Conservation (phyloP, 2,888 invertebrate genomes). For the Monoplex corrugatus region DNA sequence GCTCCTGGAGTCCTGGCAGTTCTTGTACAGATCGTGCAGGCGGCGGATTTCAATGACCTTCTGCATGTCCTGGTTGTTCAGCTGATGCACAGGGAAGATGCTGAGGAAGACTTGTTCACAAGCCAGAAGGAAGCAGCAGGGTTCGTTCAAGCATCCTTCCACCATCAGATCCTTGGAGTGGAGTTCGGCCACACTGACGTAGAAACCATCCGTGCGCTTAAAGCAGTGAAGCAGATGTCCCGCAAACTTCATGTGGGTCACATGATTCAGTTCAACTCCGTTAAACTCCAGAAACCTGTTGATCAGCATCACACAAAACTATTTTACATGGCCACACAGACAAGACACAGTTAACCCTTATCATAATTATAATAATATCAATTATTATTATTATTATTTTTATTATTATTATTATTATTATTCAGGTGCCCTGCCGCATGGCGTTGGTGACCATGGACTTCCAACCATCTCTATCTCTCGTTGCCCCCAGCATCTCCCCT, state of each 20-base stretch:
- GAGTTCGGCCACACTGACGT: slow-evolving; percentile 25
- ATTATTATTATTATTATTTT: no score
- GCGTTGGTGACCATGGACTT: no score
- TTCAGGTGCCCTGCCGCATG: no score
- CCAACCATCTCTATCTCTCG: no score
- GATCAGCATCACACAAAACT: no score
- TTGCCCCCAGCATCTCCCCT: no score
- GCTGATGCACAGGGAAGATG: neutral
- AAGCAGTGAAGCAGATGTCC: slow-evolving; percentile 32
- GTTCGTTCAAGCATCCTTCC: neutral
- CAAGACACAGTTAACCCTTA: no score
- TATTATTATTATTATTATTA: no score
- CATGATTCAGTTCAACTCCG: slow-evolving; percentile 21
- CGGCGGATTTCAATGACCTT: neutral
- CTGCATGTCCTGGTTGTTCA: no score
- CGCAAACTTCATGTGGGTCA: slow-evolving; percentile 28
- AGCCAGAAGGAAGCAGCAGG: neutral
- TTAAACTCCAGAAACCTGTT: slow-evolving; percentile 19
- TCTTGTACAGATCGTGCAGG: neutral
- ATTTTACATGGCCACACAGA: no score
- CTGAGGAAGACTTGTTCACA: neutral
- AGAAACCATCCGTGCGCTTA: slow-evolving; percentile 29
- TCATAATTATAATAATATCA: slow-evolving; percentile 8
- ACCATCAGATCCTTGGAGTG: neutral
- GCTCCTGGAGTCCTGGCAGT: neutral